These are phyloP conservation scores for Meteorus cinctellus DNA, from an alignment of 2,888 invertebrate species.

Conservation along the genomic window DNA sequence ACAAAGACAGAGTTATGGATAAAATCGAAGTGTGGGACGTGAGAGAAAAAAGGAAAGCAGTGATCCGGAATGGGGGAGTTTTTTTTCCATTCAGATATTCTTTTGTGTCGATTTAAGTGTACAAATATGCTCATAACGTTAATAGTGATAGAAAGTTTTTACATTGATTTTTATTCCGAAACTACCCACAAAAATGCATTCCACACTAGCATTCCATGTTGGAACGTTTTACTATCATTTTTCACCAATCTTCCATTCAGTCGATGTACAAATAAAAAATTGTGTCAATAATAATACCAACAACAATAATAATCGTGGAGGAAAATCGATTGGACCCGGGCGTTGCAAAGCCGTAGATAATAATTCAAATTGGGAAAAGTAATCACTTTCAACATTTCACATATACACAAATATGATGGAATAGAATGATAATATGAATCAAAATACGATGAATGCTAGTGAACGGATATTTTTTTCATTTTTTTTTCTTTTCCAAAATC, in stretches of 20 bases:
- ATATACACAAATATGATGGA: not conserved
- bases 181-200: not conserved
- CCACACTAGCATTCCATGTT: slow-evolving; percentile 13
- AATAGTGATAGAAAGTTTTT: slow-evolving; percentile 25
- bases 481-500: not conserved
- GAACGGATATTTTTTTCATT: not conserved
- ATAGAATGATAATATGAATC: not conserved
- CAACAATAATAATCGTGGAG: not conserved
- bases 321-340: slow-evolving; percentile 8
- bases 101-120: not conserved
- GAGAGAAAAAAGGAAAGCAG: not conserved
- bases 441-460: not conserved
- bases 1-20: not conserved
- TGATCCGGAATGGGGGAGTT: not conserved
- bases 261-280: not conserved
- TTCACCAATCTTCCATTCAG: not conserved
- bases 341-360: slow-evolving; percentile 18
- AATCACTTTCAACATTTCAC: not conserved
- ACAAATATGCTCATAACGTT: not conserved
- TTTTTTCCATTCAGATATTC: not conserved
- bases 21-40: not conserved
- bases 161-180: slow-evolving; percentile 1
- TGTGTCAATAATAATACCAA: not conserved
- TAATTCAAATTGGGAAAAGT: slow-evolving; percentile 24
- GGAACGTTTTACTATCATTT: slow-evolving; percentile 19